Evolutionary conservation across 2,797 vertebrate genomes (phyloP).

Genomic region (Mycteria americana): DNA sequence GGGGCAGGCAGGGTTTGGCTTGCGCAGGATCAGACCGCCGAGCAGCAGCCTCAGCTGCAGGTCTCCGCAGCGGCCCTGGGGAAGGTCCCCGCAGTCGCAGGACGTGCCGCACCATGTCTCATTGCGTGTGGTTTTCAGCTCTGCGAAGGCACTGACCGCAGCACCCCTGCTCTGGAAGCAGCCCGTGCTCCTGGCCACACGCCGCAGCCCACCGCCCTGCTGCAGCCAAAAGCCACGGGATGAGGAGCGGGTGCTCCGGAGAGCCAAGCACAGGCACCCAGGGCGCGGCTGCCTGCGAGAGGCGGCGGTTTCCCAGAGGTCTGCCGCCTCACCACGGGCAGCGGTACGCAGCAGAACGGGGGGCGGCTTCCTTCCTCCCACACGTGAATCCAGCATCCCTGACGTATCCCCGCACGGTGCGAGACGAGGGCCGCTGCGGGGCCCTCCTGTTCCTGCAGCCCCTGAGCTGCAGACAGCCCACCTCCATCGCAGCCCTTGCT

Average conservation of each 20-base stretch:
- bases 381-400: background rate
- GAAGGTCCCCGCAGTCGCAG: background rate
- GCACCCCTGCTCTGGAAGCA: background rate
- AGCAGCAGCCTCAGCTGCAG: background rate
- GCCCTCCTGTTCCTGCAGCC: background rate
- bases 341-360: background rate
- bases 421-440: rapidly evolving
- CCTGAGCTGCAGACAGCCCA: background rate
- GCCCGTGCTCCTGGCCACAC: background rate
- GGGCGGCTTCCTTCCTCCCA: rapidly evolving
- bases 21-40: rapidly evolving
- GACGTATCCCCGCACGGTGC: rapidly evolving
- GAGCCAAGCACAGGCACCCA: background rate
- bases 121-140: background rate
- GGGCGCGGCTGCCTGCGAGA: background rate
- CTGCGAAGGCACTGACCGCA: background rate
- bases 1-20: background rate
- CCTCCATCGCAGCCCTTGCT: background rate
- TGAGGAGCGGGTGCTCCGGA: rapidly evolving
- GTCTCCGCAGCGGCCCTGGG: background rate
- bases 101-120: rapidly evolving
- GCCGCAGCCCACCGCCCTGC: background rate
- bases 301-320: background rate
- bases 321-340: background rate
- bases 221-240: background rate